Conservation (phyloP, 1,140 invertebrate genomes). For the Homarus americanus region DNA sequence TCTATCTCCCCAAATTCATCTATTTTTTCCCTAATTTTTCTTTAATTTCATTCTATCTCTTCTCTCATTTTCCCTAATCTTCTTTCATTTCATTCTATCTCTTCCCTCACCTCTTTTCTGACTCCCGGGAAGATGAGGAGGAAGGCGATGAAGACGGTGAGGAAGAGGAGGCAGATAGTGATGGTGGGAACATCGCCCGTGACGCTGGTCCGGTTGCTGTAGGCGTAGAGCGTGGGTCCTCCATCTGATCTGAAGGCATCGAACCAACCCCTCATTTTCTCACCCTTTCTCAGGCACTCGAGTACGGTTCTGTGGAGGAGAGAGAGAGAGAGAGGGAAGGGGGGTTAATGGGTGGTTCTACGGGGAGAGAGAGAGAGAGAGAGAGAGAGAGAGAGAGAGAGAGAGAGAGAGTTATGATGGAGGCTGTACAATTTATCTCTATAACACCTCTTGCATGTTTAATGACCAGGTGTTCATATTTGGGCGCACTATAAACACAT, state of each 20-base stretch:
- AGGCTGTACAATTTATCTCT: neutral
- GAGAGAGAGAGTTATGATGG: neutral
- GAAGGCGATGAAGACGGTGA: conserved; percentile 93
- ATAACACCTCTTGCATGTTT: neutral
- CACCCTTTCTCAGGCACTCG: conserved; percentile 47
- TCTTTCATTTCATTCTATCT: no score
- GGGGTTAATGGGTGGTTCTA: no score
- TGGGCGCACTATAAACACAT: no score
- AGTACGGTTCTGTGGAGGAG: neutral
- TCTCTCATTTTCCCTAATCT: neutral
- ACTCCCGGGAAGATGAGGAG: conserved; percentile 96
- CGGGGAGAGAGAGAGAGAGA: neutral
- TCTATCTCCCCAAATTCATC: no score
- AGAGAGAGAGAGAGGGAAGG: neutral
- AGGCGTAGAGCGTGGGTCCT: conserved; percentile 94
- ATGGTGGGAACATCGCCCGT: conserved; percentile 92
- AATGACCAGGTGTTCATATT: no score
- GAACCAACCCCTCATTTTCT: conserved; percentile 92
- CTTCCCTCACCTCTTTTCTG: conserved; percentile 90
- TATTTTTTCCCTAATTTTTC: neutral
- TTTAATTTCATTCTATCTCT: no score
- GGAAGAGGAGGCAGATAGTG: conserved; percentile 90
- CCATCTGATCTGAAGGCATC: conserved; percentile 95
- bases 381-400: neutral
- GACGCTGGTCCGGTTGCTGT: conserved; percentile 94